Base-by-base conservation (phyloP, 2,797 vertebrate genomes). In the Chelidonichthys spinosus region DNA sequence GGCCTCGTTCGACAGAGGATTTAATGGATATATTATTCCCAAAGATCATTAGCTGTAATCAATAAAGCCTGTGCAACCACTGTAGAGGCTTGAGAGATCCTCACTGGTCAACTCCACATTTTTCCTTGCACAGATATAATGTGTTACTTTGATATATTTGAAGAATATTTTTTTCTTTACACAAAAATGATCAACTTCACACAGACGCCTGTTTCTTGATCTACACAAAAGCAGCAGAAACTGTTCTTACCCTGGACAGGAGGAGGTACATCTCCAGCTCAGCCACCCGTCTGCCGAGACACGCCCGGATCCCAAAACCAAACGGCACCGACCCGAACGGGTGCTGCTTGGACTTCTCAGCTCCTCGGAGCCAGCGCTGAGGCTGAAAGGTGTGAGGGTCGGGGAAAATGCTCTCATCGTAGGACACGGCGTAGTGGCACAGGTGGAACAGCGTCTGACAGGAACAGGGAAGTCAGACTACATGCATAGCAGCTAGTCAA, bases 231-330 rank as follows among this genome's bases (percentile, higher is more conserved):
- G 43, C n/a, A 52, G 37, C 10, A 7, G 6, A 7, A 14, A 36
- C 37, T 11, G 11, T 10, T 76, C 89, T 90, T 76, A 96, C 95
- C 91, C 85, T 90, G 61, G 92, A 93, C 67, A 95, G 66, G 4
- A 95, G 54, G 5, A 95, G 94, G 66, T 95, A 91, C 95, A 96
- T 95, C 89, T 96, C 95, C 64, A 96, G 92, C 69, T 96, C 95
- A 0, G 95, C 95, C 70, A 96, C 86, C 33, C 95, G 91, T 6
- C 94, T 88, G 7, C 95, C 95, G 76, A 96, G 79, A 64, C 95
- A 96, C 1, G 92, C 94, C 6, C 95, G 92, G 74, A 93, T 84
- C 37, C 95, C 95, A 3, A 95, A 95, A 0, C 95, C 95, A 13
- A 96, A 96, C 0, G 95, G 95, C n/a, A 96, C 87, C 0, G 95